phyloP scores from a whole-genome alignment of 2,113 vertebrate genomes.

The Mormyrus lacerda region DNA sequence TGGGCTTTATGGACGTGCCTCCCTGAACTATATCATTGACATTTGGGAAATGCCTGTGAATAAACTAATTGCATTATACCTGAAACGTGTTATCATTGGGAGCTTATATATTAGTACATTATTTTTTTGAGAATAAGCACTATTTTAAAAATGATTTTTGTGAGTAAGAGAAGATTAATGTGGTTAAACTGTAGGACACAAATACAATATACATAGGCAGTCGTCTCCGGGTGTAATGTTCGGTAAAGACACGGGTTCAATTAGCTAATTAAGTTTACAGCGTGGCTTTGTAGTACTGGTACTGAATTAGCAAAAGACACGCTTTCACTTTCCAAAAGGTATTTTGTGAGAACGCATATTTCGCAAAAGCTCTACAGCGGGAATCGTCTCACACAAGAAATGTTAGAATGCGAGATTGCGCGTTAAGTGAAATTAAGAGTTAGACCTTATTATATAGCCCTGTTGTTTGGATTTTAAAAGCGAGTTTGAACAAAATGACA shows the following conservation, averaged over 20 bases:
- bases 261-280: neutral
- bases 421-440: neutral
- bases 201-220: neutral
- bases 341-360: neutral
- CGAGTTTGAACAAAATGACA: neutral
- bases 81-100: neutral
- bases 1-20: neutral
- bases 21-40: conserved; percentile 2
- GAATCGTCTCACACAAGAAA: neutral
- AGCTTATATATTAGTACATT: neutral
- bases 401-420: neutral
- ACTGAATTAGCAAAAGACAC: neutral
- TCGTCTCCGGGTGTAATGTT: neutral
- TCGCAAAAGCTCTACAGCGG: neutral
- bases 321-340: neutral
- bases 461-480: neutral
- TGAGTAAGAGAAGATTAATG: neutral
- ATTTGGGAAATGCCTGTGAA: conserved; percentile 20
- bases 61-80: neutral
- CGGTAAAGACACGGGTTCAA: neutral
- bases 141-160: neutral
- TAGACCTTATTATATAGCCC: neutral
- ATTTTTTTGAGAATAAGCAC: neutral
- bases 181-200: neutral
- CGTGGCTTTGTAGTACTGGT: neutral